Conservation (phyloP, 2,797 vertebrate species). For the Myotis daubentonii region DNA sequence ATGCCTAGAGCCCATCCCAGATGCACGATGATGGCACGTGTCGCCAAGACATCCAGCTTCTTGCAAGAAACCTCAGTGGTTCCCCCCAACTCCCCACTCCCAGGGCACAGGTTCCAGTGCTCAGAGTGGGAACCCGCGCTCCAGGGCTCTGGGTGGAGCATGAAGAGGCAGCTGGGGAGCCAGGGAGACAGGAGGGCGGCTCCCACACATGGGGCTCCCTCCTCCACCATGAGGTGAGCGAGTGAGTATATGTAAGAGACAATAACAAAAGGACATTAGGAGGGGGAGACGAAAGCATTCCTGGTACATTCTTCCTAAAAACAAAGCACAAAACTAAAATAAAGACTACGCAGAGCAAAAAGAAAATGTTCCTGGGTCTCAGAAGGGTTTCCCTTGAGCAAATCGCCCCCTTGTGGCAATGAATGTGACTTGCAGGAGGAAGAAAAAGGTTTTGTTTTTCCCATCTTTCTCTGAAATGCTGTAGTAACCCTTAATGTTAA, state of each 20-base stretch:
- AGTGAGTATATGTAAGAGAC: background rate
- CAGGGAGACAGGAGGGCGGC: too few relatives aligned
- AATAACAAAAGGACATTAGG: background rate
- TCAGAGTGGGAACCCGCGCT: background rate
- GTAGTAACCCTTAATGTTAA: background rate
- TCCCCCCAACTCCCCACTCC: background rate
- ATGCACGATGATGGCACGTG: accelerated
- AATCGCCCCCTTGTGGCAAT: constrained; percentile 65
- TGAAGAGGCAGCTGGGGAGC: background rate
- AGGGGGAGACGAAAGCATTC: too few relatives aligned
- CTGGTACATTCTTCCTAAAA: constrained; percentile 26
- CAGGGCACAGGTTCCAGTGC: background rate
- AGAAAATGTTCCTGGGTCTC: background rate
- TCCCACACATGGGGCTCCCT: background rate
- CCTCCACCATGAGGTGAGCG: background rate
- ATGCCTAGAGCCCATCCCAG: background rate
- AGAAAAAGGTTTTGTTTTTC: background rate
- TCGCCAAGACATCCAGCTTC: background rate
- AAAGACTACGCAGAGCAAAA: background rate
- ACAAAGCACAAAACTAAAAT: constrained; percentile 14
- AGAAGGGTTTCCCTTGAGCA: constrained; percentile 43
- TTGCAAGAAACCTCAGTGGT: background rate
- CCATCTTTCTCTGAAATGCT: background rate
- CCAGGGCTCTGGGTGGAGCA: background rate
- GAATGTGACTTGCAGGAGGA: constrained; percentile 24